Evolutionary conservation across 2,888 invertebrate species (phyloP), one percentile per base, ranked within the genome.

Genomic region (Diarsia rubi): DNA sequence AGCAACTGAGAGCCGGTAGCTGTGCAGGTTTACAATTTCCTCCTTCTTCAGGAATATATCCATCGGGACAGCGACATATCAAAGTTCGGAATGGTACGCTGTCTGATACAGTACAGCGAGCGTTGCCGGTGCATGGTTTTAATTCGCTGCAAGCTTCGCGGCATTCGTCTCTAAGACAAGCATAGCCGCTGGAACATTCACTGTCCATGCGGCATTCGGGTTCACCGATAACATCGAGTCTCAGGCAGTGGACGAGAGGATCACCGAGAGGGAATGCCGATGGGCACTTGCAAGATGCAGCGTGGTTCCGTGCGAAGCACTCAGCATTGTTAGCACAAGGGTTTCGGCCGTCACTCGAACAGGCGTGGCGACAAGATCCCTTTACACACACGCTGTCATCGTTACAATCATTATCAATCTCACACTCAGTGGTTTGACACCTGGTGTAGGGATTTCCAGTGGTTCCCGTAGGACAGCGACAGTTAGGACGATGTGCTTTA

Each of bases 21-120:
- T 98, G 95, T 47, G 98, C 97, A 73, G 98, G 97, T 90, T 97
- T 97, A 90, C 99, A 99, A 90, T 98, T 97, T 75, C 98, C 98
- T 86, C 97, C 97, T 85, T 98, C 97, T 89, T 98, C 98, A 0
- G 98, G 98, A 80, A 98, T 97, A 97, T 98, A 98, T 65, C 98
- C 98, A 87, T 98, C 98, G 0, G 98, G 98, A 89, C 99, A 99
- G 75, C 98, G 98, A 91, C 99, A 99, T 65, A 98, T 98, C 97
- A 99, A 98, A 6, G 99, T 99, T 84, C 98, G 97, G 70, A 99
- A 98, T 37, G 99, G 99, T 59, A 98, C 97, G 77, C 98, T 98
- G 89, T 99, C 98, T 24, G 98, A 97, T 19, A 99, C 98, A 75
- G 97, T 97, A 92, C 99, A 99, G 70, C 97, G 97, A 8, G 98